A percentile compares a stretch with the other conserved stretches of the same genome.
Evolutionary conservation across 2,113 vertebrate species (phyloP).

Genomic region (Romanogobio albipinnatus): DNA sequence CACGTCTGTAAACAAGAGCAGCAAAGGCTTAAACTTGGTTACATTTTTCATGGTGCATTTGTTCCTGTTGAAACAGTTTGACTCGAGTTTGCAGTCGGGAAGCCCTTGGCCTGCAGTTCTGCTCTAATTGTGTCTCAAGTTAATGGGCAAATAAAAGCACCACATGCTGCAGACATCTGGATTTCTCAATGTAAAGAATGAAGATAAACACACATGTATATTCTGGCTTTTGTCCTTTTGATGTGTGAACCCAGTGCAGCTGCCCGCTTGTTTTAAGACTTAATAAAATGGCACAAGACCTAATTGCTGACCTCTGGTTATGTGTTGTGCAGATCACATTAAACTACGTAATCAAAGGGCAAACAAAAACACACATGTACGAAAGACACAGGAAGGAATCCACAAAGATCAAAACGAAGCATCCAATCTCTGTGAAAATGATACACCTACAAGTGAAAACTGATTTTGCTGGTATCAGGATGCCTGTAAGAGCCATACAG

Average conservation of each 20-base stretch:
- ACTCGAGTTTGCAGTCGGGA: constrained; percentile 64
- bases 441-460: too few species aligned
- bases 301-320: neutral
- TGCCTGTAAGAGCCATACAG: too few species aligned
- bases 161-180: constrained; percentile 44
- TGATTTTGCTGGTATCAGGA: too few species aligned
- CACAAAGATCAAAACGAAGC: too few species aligned
- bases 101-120: constrained; percentile 68
- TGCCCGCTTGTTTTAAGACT: constrained; percentile 18
- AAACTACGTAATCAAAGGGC: neutral
- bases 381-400: neutral
- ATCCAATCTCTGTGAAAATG: neutral
- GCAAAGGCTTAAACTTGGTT: constrained; percentile 44
- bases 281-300: constrained; percentile 31
- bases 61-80: constrained; percentile 61
- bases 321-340: neutral
- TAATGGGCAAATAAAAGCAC: constrained; percentile 71
- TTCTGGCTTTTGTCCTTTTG: neutral
- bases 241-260: constrained; percentile 24
- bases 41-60: constrained; percentile 61
- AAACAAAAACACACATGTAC: neutral
- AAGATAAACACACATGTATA: constrained; percentile 64
- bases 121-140: constrained; percentile 75
- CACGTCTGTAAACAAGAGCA: constrained; percentile 63
- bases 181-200: constrained; percentile 68